These are phyloP conservation scores for Sphyrna mokarran DNA, from an alignment of 2,113 vertebrate species.

Conservation along the genomic window DNA sequence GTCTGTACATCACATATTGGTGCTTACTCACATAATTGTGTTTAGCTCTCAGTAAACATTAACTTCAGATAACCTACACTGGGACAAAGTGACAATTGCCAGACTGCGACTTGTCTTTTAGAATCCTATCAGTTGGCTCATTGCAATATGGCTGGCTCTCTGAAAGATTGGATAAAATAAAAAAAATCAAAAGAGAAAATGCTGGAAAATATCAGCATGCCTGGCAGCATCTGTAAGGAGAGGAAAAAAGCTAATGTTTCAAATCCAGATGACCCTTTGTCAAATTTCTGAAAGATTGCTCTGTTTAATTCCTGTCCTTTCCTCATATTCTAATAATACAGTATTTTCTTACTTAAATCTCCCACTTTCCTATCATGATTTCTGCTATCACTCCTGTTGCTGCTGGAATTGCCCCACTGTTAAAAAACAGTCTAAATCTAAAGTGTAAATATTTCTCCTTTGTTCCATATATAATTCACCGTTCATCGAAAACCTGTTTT, in stretches of 20 bases:
- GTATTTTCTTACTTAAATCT: not conserved
- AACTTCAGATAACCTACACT: not conserved
- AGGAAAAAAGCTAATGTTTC: too few relatives aligned
- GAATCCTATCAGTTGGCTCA: not conserved
- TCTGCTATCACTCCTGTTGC: not conserved
- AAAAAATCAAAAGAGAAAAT: too few relatives aligned
- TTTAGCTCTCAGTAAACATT: too few relatives aligned
- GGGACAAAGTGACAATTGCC: not conserved
- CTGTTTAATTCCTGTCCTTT: not conserved
- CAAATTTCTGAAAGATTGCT: not conserved
- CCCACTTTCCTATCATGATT: not conserved
- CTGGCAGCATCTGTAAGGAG: too few relatives aligned
- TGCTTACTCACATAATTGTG: too few relatives aligned
- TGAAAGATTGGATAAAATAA: too few relatives aligned
- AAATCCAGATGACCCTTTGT: too few relatives aligned
- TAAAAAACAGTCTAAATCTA: not conserved
- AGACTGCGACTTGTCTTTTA: not conserved
- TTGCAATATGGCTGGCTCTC: not conserved
- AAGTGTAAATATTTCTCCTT: not conserved
- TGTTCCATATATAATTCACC: not conserved
- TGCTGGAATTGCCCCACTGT: not conserved
- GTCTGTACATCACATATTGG: too few relatives aligned
- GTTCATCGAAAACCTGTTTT: not conserved
- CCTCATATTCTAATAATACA: not conserved
- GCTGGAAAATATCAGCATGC: too few relatives aligned